Evolutionary conservation across 2,113 vertebrate species (phyloP).

Genomic region (Syrrhaptes paradoxus): DNA sequence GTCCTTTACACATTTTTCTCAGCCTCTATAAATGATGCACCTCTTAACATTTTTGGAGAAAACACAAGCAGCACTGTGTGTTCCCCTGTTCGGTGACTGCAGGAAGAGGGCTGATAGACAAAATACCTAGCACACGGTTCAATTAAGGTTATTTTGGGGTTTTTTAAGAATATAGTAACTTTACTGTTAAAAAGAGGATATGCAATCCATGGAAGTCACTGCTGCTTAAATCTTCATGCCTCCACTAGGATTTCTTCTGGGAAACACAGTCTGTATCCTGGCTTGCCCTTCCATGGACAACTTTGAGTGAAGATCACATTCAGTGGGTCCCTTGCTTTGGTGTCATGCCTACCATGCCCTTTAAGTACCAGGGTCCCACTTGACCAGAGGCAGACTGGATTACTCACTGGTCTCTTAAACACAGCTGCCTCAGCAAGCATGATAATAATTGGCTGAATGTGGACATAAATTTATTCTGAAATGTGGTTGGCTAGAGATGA

Average conservation of each 20-base stretch:
- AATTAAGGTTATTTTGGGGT: background rate
- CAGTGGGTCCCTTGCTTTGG: background rate
- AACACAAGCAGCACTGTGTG: background rate
- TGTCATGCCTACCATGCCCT: fast-evolving
- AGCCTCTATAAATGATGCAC: background rate
- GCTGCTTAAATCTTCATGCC: background rate
- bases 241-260: background rate
- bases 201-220: background rate
- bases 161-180: background rate
- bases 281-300: background rate
- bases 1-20: background rate
- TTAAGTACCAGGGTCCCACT: background rate
- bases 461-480: background rate
- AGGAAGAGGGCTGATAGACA: background rate
- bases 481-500: background rate
- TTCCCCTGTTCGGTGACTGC: background rate
- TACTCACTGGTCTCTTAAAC: background rate
- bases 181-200: background rate
- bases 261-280: background rate
- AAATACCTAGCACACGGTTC: background rate
- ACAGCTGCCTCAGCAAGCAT: background rate
- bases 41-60: background rate
- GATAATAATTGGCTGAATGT: background rate
- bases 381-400: background rate
- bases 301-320: background rate